Evolutionary conservation across 2,888 invertebrate species (phyloP).

Genomic region (Hermodice carunculata): DNA sequence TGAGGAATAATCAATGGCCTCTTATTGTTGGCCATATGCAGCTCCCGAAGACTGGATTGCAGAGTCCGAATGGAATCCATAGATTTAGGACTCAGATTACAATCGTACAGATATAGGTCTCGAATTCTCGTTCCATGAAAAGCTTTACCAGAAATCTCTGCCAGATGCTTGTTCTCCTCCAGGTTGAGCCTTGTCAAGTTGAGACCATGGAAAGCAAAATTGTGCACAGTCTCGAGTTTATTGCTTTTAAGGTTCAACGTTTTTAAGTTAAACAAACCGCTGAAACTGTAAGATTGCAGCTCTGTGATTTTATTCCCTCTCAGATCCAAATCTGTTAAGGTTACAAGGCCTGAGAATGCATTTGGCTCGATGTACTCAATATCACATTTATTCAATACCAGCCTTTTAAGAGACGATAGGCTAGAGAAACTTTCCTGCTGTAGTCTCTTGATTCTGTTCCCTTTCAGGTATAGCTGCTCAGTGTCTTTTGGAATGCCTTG

Average conservation of each 20-base stretch:
- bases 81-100: conserved; percentile 19
- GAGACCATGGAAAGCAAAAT: conserved; percentile 32
- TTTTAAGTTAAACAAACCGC: conserved; percentile 26
- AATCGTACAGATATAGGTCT: conserved; percentile 20
- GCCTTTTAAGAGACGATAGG: conserved; percentile 17
- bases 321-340: conserved; percentile 20
- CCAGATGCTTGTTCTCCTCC: conserved; percentile 21
- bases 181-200: conserved; percentile 23
- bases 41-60: conserved; percentile 21
- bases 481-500: conserved; percentile 23
- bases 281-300: conserved; percentile 30
- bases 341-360: conserved; percentile 28
- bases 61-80: conserved; percentile 18
- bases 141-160: conserved; percentile 28
- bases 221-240: conserved; percentile 18
- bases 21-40: conserved; percentile 22
- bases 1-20: conserved; percentile 13
- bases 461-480: conserved; percentile 25
- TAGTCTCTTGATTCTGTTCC: conserved; percentile 21
- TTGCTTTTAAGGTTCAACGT: conserved; percentile 26
- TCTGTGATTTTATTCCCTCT: conserved; percentile 21
- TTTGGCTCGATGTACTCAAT: conserved; percentile 33
- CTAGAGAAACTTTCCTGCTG: conserved; percentile 17
- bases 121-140: conserved; percentile 21
- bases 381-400: conserved; percentile 25